Evolutionary conservation across 2,797 vertebrate genomes (phyloP).

Genomic region (Fistularia commersonii): DNA sequence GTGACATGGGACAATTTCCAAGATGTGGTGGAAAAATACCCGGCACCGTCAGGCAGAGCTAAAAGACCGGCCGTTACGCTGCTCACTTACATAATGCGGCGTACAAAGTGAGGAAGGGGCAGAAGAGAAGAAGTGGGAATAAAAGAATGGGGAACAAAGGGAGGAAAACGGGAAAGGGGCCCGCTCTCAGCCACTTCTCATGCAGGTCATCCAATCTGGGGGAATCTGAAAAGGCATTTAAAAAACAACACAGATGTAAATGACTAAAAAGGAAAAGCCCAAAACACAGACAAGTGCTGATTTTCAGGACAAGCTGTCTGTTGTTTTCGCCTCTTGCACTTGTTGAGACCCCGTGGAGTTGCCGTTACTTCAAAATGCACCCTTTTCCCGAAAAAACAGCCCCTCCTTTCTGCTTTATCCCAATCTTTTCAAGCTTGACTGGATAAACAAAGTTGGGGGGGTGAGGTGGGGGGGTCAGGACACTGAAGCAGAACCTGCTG

Average conservation of each 20-base stretch:
- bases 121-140: slow-evolving; percentile 38
- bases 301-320: slow-evolving; percentile 10
- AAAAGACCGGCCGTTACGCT: slow-evolving; percentile 3
- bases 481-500: slow-evolving; percentile 19
- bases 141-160: slow-evolving; percentile 46
- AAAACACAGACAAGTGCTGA: too few relatives aligned
- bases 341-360: slow-evolving; percentile 25
- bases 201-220: slow-evolving; percentile 43
- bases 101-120: slow-evolving; percentile 33
- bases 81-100: neutral
- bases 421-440: slow-evolving; percentile 11
- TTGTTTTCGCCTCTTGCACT: slow-evolving; percentile 14
- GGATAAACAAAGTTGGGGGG: slow-evolving; percentile 8
- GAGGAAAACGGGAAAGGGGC: slow-evolving; percentile 39
- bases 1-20: too few relatives aligned
- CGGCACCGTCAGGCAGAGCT: neutral
- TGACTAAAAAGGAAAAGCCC: slow-evolving; percentile 5
- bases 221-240: slow-evolving; percentile 14
- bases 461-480: neutral
- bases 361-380: slow-evolving; percentile 22
- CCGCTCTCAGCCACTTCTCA: slow-evolving; percentile 41
- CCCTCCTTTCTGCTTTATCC: slow-evolving; percentile 4
- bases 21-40: too few relatives aligned
- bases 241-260: slow-evolving; percentile 12
- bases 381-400: slow-evolving; percentile 7